These are phyloP conservation scores for Perizoma affinitatum DNA, from an alignment of 2,888 invertebrate species.

Conservation along the genomic window DNA sequence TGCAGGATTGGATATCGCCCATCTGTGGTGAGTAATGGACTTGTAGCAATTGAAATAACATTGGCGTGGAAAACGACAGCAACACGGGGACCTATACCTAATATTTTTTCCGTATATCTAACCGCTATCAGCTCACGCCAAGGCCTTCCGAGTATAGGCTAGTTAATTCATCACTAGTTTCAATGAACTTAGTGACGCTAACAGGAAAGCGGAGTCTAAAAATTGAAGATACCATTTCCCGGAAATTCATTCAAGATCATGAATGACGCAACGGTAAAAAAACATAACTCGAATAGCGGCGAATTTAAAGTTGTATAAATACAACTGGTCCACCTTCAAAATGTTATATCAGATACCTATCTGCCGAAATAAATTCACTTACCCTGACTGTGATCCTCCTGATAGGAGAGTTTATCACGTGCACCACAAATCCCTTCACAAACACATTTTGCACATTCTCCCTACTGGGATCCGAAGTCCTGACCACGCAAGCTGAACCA, in stretches of 20 bases:
- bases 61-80: too few species aligned
- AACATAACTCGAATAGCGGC: neutral
- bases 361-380: conserved; percentile 36
- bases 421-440: conserved; percentile 91
- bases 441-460: conserved; percentile 89
- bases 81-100: neutral
- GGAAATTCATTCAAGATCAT: conserved; percentile 4
- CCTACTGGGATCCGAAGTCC: conserved; percentile 84
- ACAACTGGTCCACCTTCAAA: too few species aligned
- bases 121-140: neutral
- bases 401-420: conserved; percentile 76
- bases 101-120: neutral
- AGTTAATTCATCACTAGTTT: too few species aligned
- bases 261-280: conserved; percentile 2
- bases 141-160: neutral
- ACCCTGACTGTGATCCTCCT: conserved; percentile 81
- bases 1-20: conserved; percentile 69
- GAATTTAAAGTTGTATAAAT: too few species aligned
- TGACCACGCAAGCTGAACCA: conserved; percentile 92
- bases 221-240: neutral
- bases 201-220: neutral
- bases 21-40: conserved; percentile 79
- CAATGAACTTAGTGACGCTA: neutral
- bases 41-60: neutral
- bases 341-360: too few species aligned